A percentile compares a stretch with the other conserved stretches of the same genome.
Conservation (phyloP, 2,797 vertebrate genomes). For the Eurystomus glaucurus region DNA sequence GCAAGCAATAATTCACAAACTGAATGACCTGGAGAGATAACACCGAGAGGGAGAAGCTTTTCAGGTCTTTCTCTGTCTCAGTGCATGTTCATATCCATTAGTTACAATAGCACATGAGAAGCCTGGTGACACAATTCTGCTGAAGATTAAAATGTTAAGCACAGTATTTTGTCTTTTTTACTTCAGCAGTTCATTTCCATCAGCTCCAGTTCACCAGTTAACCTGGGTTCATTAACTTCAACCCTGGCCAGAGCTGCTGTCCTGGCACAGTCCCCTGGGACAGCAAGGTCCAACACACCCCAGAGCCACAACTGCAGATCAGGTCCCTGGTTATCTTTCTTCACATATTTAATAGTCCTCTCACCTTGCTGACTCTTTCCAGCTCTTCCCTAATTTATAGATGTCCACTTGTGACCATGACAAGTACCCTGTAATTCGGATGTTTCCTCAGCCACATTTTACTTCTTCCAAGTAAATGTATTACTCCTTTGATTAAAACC, state of each 20-base stretch:
- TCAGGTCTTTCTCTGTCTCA: neutral
- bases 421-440: neutral
- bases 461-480: neutral
- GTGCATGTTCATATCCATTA: neutral
- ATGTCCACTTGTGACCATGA: neutral
- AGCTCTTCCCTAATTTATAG: neutral
- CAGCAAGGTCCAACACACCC: accelerated
- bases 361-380: neutral
- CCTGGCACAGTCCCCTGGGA: accelerated
- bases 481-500: neutral
- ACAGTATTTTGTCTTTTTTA: neutral
- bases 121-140: neutral
- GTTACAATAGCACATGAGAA: neutral
- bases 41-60: neutral
- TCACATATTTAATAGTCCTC: neutral
- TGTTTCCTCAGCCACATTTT: neutral
- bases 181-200: neutral
- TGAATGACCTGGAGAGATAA: neutral
- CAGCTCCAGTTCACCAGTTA: neutral
- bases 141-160: neutral
- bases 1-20: neutral
- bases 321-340: neutral
- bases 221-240: neutral
- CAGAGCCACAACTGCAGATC: neutral
- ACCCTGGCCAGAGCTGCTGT: neutral